Base-by-base conservation (phyloP, 2,888 invertebrate species). In the Torymus auratus region DNA sequence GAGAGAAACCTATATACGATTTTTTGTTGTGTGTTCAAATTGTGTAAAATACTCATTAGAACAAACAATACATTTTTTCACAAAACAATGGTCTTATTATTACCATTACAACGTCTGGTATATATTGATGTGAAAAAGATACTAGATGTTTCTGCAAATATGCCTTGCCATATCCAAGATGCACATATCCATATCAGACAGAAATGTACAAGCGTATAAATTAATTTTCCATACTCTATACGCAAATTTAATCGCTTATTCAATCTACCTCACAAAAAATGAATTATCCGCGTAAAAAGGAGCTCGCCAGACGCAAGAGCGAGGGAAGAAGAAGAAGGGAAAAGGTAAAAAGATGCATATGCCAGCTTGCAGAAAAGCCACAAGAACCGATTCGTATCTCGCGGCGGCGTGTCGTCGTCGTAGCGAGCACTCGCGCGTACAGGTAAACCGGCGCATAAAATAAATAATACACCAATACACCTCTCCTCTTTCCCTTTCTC, bases 401-500 rank as follows among this genome's bases (percentile, higher is more conserved):
- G 58, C 17, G 68, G 58, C 61, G 65, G 70, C 69, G 74, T 70
- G 55, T 74, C 68, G 60, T 68, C 53, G 53, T 68, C 20, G 55
- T 52, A 41, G 20, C 52, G 65, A 61, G 55, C 61, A 58, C 61
- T 55, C 56, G 55, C 56, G 55, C 20, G 41, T 41, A 41, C 41
- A 41, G 41, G 41, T 1, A 10, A 41, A 7, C 50, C 52, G 56
- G 69, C 75, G n/a, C 67, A 80, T 75, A 80, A 80, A 80, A 80
- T 80, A 80, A 80, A 80, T 80, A 75, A 75, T 75, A 56, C 55
- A 74, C 74, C 79, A 74, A 80, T 80, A 74, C 70, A 74, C 70
- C 73, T 69, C 65, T 58, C 23, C 17, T 20, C 53, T 11, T 41
- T 53, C 23, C 52, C 53, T 23, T n/a, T 41, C 52, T 52, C 52